Base-by-base conservation (phyloP, 2,888 invertebrate genomes). In the Heliconius ethilla region DNA sequence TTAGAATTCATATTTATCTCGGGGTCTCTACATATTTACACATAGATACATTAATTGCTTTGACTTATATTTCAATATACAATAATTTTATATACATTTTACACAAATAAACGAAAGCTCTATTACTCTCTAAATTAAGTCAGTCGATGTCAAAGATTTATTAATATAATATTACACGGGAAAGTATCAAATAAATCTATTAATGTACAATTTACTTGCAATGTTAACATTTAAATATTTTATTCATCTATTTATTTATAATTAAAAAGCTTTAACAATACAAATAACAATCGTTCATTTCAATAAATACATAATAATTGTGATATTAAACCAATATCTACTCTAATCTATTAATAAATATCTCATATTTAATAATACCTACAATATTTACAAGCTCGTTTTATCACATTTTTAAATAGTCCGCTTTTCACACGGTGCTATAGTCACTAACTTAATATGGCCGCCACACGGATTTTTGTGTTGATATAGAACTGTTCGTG, bases 381-480 rank as follows among this genome's bases (percentile, higher is more conserved):
- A 82, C 82, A 83, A 80, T 94, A 94, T 93, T 87, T 94, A 94
- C 94, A 94, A 94, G 94, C 94, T 94, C 94, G 88, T 87, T 89
- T 90, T 94, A 94, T 94, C 94, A 94, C 94, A 94, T 92, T 92
- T 93, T 86, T 90, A 81, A n/a, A 88, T 87, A 85, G 86, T 89
- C 89, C 86, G 85, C 80, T 70, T 69, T 67, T 78, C 80, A 83
- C 84, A 84, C 87, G 88, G 88, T 86, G 69, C 81, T 79, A 80
- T 82, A 78, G 76, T 82, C 83, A 83, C 84, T 87, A 88, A 83
- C 88, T 94, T 95, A 97, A 94, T 97, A 97, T 78, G 97, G 97
- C 85, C 97, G 92, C 97, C 97, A 97, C 55, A 97, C 97, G 22
- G 96, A 95, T 92, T 97, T 97, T 80, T 96, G 95, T 70, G 95